Percentiles rank a stretch among this genome's conserved stretches.
Conservation (phyloP, 2,888 invertebrate species). For the Tortricodes alternella region DNA sequence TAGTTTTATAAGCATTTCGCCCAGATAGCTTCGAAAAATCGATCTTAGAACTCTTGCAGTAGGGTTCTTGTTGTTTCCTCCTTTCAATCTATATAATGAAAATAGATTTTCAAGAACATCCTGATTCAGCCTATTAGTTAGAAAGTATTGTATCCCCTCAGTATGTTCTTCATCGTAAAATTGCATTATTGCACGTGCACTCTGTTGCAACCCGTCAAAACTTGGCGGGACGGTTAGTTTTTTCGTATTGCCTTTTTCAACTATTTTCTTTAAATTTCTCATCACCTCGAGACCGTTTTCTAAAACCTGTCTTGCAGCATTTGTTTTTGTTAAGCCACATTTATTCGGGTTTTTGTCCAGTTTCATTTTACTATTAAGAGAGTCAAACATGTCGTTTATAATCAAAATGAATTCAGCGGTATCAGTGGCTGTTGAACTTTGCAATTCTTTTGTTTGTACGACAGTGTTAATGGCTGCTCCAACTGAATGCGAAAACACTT, state of each 20-base stretch:
- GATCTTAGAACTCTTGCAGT: not conserved
- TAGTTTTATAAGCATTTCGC: constrained; percentile 1
- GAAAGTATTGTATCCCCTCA: not conserved
- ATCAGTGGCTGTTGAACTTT: not conserved
- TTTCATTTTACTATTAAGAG: not conserved
- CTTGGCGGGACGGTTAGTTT: not conserved
- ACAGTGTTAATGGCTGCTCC: constrained; percentile 8
- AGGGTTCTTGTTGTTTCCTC: constrained; percentile 7
- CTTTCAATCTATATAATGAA: constrained; percentile 1
- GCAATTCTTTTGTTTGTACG: not conserved
- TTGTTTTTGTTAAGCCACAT: not conserved
- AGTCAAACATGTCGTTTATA: not conserved
- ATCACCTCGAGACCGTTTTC: not conserved
- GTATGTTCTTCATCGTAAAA: not conserved
- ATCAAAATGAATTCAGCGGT: constrained; percentile 1
- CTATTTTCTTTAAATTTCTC: not conserved
- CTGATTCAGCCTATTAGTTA: not conserved
- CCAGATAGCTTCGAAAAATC: not conserved
- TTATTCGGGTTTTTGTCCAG: not conserved
- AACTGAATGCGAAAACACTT: constrained; percentile 18
- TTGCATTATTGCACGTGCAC: not conserved
- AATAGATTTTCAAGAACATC: constrained; percentile 8
- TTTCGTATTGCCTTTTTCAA: not conserved
- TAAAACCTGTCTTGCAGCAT: not conserved
- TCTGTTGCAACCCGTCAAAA: constrained; percentile 1